Evolutionary conservation across 2,797 vertebrate genomes (phyloP), one percentile per base, ranked within the genome.

Genomic region (Lateolabrax maculatus): DNA sequence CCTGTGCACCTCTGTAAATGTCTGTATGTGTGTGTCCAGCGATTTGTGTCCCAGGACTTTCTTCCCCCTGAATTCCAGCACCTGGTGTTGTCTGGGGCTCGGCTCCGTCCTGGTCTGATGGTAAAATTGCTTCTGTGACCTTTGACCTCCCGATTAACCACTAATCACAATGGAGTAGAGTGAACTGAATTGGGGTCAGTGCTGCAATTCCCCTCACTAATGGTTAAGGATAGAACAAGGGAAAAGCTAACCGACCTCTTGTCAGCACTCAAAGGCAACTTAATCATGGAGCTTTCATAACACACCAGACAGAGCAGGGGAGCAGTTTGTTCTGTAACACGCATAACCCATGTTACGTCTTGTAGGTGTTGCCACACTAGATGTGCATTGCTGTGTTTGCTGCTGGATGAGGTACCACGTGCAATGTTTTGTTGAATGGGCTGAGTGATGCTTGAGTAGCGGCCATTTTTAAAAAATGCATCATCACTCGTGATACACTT

Each of bases 21-120:
- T 89, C 79, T 89, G 78, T 91, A 58, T 87, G 79, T 89, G 84
- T 93, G 82, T 89, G 84, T 90, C 79, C 90, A 94, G 94, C 87
- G 65, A 77, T 92, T 89, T 91, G 80, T 86, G 88, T 92, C 88
- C 82, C 92, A 94, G 94, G 94, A 94, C 71, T 84, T 93, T 86
- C 90, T 93, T 75, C 86, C 90, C 92, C 77, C 89, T 91, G 95
- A 96, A 84, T 86, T 94, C 87, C 94, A 94, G 89, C 93, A 94
- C 80, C 92, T 95, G 89, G 75, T 90, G 89, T 94, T 94, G 83
- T 92, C 92, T 77, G 92, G 93, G 90, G 90, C 94, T 83, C 86
- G 85, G 77, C 92, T 95, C 85, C 87, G 90, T 75, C 92, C 90
- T 51, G 82, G 87, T 90, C 86, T 91, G 62, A 94, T 90, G 95